These are phyloP conservation scores for Orius laevigatus DNA, from an alignment of 1,140 invertebrate species.

Conservation along the genomic window DNA sequence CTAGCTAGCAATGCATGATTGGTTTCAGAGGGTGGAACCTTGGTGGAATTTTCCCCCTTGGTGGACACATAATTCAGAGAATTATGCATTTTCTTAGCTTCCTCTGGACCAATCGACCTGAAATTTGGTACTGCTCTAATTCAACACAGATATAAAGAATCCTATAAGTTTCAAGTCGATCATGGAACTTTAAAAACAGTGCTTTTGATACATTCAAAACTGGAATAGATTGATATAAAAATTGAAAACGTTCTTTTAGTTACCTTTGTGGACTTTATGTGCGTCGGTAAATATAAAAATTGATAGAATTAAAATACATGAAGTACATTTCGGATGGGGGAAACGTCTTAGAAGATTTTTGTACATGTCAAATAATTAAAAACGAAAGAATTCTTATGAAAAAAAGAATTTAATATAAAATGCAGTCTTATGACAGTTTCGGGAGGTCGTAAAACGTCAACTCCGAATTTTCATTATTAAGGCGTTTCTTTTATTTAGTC, in stretches of 20 bases:
- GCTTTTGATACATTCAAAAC: not conserved
- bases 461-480: no score
- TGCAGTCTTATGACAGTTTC: no score
- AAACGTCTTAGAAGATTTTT: not conserved
- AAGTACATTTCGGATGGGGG: not conserved
- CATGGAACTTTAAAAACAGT: not conserved
- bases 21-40: no score
- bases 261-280: not conserved
- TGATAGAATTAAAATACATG: not conserved
- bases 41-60: slow-evolving; percentile 4
- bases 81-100: not conserved
- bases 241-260: not conserved
- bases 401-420: no score
- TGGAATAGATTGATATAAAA: not conserved
- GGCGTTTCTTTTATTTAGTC: no score
- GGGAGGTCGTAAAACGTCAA: no score
- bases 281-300: not conserved
- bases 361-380: slow-evolving; percentile 1
- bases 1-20: no score
- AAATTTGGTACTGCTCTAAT: not conserved
- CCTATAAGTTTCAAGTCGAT: not conserved
- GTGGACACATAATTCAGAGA: not conserved
- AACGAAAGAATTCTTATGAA: not conserved
- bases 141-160: not conserved
- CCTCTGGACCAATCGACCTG: no score